Percentiles rank a stretch among this genome's conserved stretches.
These are phyloP conservation scores for Anorthoa munda DNA, from an alignment of 2,888 invertebrate species.

Conservation along the genomic window DNA sequence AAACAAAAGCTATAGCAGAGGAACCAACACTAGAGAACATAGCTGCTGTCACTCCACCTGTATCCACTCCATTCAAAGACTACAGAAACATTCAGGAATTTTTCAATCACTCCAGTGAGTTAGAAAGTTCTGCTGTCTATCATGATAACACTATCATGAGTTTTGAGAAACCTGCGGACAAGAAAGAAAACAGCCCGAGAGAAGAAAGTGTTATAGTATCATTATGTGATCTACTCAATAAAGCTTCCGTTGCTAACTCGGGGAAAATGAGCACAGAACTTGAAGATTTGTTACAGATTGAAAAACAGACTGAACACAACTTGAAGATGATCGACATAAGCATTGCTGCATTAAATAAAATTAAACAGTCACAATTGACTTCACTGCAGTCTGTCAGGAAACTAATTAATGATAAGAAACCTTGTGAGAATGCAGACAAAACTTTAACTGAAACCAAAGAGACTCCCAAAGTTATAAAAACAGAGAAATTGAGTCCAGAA, in stretches of 20 bases:
- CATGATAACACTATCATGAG: slow-evolving; percentile 83
- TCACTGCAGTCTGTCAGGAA: slow-evolving; percentile 77
- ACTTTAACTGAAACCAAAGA: slow-evolving; percentile 65
- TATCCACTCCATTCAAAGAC: slow-evolving; percentile 84
- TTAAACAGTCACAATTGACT: slow-evolving; percentile 78
- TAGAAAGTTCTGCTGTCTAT: slow-evolving; percentile 73
- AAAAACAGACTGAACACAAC: slow-evolving; percentile 76
- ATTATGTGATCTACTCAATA: slow-evolving; percentile 82
- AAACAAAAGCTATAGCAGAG: slow-evolving; percentile 69
- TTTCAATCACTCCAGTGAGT: slow-evolving; percentile 78
- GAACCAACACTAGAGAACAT: slow-evolving; percentile 78
- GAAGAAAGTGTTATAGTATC: slow-evolving; percentile 85
- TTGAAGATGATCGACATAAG: slow-evolving; percentile 79
- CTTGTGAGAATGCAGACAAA: slow-evolving; percentile 61
- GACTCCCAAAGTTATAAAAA: slow-evolving; percentile 60
- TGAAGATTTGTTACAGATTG: slow-evolving; percentile 76
- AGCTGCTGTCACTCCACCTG: slow-evolving; percentile 79
- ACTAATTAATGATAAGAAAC: slow-evolving; percentile 75
- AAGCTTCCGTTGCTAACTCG: slow-evolving; percentile 76
- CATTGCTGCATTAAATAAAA: slow-evolving; percentile 73
- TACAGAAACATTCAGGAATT: slow-evolving; percentile 82
- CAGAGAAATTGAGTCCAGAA: slow-evolving; percentile 60
- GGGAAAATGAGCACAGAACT: slow-evolving; percentile 73
- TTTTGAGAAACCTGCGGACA: slow-evolving; percentile 76
- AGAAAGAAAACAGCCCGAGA: slow-evolving; percentile 71